A percentile compares a stretch with the other conserved stretches of the same genome.
These are phyloP conservation scores for Agelastica alni DNA, from an alignment of 2,888 invertebrate species.

Conservation along the genomic window DNA sequence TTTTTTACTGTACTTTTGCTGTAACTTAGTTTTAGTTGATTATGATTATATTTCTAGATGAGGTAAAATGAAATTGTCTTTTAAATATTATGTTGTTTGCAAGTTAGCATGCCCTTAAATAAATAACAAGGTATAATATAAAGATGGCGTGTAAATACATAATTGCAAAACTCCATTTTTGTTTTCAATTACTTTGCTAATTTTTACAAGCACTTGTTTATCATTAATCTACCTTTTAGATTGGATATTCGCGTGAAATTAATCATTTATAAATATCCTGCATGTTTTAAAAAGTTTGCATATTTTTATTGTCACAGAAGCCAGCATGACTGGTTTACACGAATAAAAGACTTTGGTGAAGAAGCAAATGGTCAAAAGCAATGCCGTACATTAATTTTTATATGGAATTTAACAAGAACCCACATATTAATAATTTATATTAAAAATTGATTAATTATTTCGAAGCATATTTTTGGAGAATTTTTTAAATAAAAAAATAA, in stretches of 20 bases:
- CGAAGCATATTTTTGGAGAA: too few species aligned
- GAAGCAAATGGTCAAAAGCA: background rate
- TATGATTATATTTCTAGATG: too few species aligned
- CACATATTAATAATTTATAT: too few species aligned
- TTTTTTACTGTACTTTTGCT: background rate
- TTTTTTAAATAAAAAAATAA: too few species aligned
- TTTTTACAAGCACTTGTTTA: background rate
- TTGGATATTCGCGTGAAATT: conserved; percentile 16
- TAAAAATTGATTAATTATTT: too few species aligned
- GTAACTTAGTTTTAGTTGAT: too few species aligned
- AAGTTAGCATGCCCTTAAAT: too few species aligned
- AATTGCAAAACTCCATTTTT: conserved; percentile 1
- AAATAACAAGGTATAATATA: background rate
- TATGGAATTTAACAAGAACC: too few species aligned
- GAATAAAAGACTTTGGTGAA: conserved; percentile 5
- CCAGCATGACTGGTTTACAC: conserved; percentile 54
- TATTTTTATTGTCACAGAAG: conserved; percentile 37
- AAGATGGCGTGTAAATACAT: background rate
- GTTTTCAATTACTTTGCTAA: background rate
- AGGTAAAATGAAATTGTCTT: too few species aligned
- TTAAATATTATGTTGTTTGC: background rate
- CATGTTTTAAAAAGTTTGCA: conserved; percentile 43
- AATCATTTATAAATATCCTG: conserved; percentile 31
- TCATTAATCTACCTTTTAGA: conserved; percentile 3
- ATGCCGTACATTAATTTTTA: too few species aligned